Conservation (phyloP, 2,113 vertebrate genomes). For the Oceanodroma tethys region DNA sequence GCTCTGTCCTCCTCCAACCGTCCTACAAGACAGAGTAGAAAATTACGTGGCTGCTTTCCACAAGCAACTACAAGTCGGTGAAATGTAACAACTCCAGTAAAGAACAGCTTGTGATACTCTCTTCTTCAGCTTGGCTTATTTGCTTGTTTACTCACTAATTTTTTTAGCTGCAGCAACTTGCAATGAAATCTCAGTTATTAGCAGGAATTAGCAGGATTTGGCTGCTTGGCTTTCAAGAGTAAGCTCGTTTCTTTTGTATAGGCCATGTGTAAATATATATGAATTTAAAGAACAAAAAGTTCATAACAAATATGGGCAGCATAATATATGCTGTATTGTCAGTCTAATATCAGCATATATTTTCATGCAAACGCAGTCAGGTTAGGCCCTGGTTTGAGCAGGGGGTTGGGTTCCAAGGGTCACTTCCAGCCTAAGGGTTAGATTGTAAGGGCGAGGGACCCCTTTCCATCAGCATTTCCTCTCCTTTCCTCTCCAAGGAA, state of each 20-base stretch:
- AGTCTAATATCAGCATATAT: not conserved
- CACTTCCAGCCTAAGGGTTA: not conserved
- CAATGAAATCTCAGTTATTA: not conserved
- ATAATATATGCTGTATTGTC: not conserved
- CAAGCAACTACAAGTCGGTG: not conserved
- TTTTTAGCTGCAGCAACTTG: not conserved
- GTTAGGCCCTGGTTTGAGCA: not conserved
- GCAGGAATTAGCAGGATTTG: conserved; percentile 24
- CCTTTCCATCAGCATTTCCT: not conserved
- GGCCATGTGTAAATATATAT: not conserved
- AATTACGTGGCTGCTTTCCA: not conserved
- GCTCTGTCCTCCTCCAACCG: not conserved
- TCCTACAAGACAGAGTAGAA: not conserved
- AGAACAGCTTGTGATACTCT: not conserved
- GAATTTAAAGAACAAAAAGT: not conserved
- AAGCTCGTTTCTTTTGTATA: not conserved
- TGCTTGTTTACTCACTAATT: not conserved
- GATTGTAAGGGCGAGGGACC: not conserved
- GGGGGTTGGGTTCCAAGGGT: not conserved
- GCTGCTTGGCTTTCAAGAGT: not conserved
- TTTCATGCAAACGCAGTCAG: not conserved
- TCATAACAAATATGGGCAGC: not conserved
- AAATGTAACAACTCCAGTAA: not conserved
- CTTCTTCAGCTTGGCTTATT: not conserved
- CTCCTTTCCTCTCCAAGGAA: not conserved